These are phyloP conservation scores for Lomographa bimaculata DNA, from an alignment of 2,888 invertebrate species.

Conservation along the genomic window DNA sequence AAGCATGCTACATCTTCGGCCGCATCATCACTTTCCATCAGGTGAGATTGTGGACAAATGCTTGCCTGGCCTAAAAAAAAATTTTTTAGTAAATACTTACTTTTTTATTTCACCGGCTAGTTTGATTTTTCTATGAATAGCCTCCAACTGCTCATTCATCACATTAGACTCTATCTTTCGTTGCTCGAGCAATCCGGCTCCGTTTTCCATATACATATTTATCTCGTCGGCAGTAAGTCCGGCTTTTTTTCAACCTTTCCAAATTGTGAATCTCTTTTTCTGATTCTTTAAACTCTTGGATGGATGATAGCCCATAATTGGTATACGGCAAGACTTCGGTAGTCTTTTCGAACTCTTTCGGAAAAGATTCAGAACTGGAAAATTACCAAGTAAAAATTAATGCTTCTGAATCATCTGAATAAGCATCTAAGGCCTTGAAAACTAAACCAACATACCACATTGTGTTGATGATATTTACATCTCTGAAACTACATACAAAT, in stretches of 20 bases:
- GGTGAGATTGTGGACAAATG: too few species aligned
- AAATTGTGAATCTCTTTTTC: conserved; percentile 61
- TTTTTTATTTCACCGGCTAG: conserved; percentile 43
- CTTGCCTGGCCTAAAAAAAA: too few species aligned
- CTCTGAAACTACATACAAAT: too few species aligned
- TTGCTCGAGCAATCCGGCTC: conserved; percentile 58
- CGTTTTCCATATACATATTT: conserved; percentile 71
- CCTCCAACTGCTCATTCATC: conserved; percentile 55
- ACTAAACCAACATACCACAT: too few species aligned
- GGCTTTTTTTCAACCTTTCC: conserved; percentile 71
- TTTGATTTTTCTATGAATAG: conserved; percentile 59
- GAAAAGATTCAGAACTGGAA: conserved; percentile 58
- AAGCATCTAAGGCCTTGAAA: too few species aligned
- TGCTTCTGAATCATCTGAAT: too few species aligned
- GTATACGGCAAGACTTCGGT: conserved; percentile 67
- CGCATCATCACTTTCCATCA: too few species aligned
- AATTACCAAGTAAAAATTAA: too few species aligned
- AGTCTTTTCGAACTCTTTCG: conserved; percentile 67
- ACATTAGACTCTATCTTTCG: conserved; percentile 58
- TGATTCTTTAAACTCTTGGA: conserved; percentile 66
- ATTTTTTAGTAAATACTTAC: too few species aligned
- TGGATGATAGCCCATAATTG: conserved; percentile 69
- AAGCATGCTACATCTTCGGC: too few species aligned
- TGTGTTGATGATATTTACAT: too few species aligned
- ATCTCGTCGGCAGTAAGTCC: conserved; percentile 78